Evolutionary conservation across 2,113 vertebrate species (phyloP).

Genomic region (Synchiropus splendidus): DNA sequence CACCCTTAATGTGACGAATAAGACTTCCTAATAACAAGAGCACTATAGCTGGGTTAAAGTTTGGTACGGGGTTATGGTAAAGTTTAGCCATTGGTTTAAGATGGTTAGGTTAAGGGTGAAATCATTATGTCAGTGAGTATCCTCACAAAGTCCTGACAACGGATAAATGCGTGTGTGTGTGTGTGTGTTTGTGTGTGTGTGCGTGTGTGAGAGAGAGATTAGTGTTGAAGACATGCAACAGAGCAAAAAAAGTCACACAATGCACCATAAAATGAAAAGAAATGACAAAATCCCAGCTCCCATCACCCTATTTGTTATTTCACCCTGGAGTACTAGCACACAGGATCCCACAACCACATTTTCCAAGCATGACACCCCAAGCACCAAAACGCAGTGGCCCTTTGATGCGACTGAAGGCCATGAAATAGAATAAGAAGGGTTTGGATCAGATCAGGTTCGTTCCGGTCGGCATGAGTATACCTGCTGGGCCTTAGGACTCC

Average conservation of each 20-base stretch:
- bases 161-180: too few relatives aligned
- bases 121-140: too few relatives aligned
- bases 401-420: conserved; percentile 17
- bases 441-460: conserved; percentile 33
- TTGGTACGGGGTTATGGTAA: too few relatives aligned
- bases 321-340: conserved; percentile 33
- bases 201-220: too few relatives aligned
- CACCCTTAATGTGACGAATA: too few relatives aligned
- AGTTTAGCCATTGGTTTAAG: too few relatives aligned
- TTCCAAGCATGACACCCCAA: conserved; percentile 18
- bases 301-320: conserved; percentile 27
- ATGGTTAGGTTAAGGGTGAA: too few relatives aligned
- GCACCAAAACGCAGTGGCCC: conserved; percentile 33
- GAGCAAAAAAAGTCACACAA: conserved; percentile 15
- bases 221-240: conserved; percentile 17
- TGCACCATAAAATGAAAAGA: conserved; percentile 4
- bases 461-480: conserved; percentile 71
- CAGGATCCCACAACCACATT: conserved; percentile 23
- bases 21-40: too few relatives aligned
- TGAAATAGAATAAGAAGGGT: conserved; percentile 50
- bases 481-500: conserved; percentile 95
- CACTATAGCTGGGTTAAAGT: too few relatives aligned
- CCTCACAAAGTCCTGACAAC: too few relatives aligned
- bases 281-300: conserved; percentile 30
- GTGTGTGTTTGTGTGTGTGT: too few relatives aligned